A percentile compares a stretch with the other conserved stretches of the same genome.
Evolutionary conservation across 1,140 invertebrate genomes (phyloP).

Genomic region (Pinna nobilis): DNA sequence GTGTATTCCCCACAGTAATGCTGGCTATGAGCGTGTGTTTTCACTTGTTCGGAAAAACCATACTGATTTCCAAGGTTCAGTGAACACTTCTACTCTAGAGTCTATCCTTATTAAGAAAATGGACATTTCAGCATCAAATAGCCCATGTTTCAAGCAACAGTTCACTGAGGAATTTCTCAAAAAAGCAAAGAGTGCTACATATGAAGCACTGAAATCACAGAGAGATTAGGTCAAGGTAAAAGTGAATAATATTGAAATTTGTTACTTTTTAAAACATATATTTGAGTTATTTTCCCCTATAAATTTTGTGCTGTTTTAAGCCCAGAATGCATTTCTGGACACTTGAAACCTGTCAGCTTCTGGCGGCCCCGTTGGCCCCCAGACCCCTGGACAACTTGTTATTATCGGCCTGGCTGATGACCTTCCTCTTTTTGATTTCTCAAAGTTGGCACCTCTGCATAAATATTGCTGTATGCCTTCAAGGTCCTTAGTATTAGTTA

Average conservation of each 20-base stretch:
- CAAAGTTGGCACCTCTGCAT: neutral
- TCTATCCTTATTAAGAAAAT: slow-evolving; percentile 23
- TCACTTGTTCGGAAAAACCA: slow-evolving; percentile 39
- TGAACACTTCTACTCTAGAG: slow-evolving; percentile 11
- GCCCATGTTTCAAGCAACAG: slow-evolving; percentile 10
- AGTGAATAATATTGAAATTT: neutral
- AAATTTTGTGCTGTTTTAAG: neutral
- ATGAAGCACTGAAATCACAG: neutral
- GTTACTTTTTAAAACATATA: neutral
- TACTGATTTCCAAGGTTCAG: slow-evolving; percentile 30
- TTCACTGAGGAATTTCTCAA: slow-evolving; percentile 16
- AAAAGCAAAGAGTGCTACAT: slow-evolving; percentile 23
- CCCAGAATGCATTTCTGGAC: neutral
- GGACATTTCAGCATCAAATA: neutral
- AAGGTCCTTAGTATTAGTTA: too few species aligned
- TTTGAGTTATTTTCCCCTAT: neutral
- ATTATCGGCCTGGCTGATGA: too few species aligned
- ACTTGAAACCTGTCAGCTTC: neutral
- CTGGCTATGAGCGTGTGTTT: slow-evolving; percentile 43
- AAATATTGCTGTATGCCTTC: too few species aligned
- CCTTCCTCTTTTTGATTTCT: neutral
- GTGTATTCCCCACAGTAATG: slow-evolving; percentile 49
- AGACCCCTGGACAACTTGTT: too few species aligned
- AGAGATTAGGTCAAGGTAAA: neutral
- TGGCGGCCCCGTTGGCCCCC: too few species aligned